Evolutionary conservation across 1,140 invertebrate species (phyloP).

Genomic region (Agrypnia vestita): DNA sequence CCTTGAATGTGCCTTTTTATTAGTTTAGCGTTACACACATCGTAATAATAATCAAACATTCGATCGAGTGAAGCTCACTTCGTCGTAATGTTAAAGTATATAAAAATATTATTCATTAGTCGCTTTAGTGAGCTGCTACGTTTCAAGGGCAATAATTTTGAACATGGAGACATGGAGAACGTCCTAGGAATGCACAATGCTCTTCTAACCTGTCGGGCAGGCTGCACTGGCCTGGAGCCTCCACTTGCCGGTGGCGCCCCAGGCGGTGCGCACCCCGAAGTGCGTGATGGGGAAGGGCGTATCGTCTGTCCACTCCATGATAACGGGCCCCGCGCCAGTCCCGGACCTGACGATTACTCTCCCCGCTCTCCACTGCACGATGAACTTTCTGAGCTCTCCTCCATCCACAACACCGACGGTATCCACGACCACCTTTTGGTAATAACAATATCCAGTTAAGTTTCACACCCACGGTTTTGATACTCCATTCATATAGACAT

Average conservation of each 20-base stretch:
- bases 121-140: too few relatives aligned
- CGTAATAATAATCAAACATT: too few relatives aligned
- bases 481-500: slow-evolving; percentile 41
- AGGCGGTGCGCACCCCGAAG: slow-evolving; percentile 77
- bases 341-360: slow-evolving; percentile 69
- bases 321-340: slow-evolving; percentile 66
- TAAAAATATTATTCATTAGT: too few relatives aligned
- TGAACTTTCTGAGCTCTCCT: slow-evolving; percentile 74
- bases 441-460: slow-evolving; percentile 53
- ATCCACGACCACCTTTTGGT: slow-evolving; percentile 72
- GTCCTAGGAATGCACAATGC: background rate
- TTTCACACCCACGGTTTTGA: slow-evolving; percentile 2
- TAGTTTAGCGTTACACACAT: too few relatives aligned
- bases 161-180: too few relatives aligned
- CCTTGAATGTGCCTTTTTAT: too few relatives aligned
- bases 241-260: slow-evolving; percentile 77
- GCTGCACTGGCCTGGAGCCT: slow-evolving; percentile 53
- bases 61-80: too few relatives aligned
- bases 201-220: slow-evolving; percentile 30
- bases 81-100: too few relatives aligned
- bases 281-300: slow-evolving; percentile 75
- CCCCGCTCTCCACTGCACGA: slow-evolving; percentile 76
- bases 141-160: too few relatives aligned
- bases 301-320: slow-evolving; percentile 75
- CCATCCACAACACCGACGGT: slow-evolving; percentile 73